These are phyloP conservation scores for Anser cygnoides DNA, from an alignment of 2,113 vertebrate species.

Conservation along the genomic window DNA sequence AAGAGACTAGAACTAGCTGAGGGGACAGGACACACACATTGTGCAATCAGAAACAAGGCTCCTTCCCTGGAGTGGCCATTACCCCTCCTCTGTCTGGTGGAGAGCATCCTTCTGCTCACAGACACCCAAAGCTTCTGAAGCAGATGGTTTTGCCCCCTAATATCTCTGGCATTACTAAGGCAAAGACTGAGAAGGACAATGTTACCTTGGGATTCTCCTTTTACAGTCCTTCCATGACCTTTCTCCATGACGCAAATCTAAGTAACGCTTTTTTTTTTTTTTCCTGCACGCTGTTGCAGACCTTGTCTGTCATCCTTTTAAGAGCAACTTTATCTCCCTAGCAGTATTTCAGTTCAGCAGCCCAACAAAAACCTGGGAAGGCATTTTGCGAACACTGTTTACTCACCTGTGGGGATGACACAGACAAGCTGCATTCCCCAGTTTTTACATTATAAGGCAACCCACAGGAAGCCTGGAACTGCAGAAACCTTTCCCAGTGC, in stretches of 20 bases:
- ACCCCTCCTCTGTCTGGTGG: not conserved
- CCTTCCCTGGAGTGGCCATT: not conserved
- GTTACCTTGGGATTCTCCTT: slow-evolving; percentile 21
- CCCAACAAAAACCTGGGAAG: not conserved
- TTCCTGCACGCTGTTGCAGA: not conserved
- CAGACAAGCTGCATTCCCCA: not conserved
- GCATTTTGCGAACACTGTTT: not conserved
- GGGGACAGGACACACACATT: not conserved
- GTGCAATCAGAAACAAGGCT: not conserved
- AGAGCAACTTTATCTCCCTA: not conserved
- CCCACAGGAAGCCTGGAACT: not conserved
- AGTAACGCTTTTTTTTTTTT: not conserved
- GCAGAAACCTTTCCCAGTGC: not conserved
- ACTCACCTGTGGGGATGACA: not conserved
- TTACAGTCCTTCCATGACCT: slow-evolving; percentile 38
- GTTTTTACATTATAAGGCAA: not conserved
- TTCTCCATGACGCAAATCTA: not conserved
- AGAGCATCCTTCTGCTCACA: not conserved
- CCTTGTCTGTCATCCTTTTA: not conserved
- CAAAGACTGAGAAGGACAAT: not conserved
- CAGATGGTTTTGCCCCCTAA: not conserved
- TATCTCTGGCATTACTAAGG: not conserved
- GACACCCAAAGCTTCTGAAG: not conserved
- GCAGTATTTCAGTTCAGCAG: not conserved
- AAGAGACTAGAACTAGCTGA: not conserved